Base-by-base conservation (phyloP, 1,140 invertebrate genomes). In the Lamellibrachia luymesi region DNA sequence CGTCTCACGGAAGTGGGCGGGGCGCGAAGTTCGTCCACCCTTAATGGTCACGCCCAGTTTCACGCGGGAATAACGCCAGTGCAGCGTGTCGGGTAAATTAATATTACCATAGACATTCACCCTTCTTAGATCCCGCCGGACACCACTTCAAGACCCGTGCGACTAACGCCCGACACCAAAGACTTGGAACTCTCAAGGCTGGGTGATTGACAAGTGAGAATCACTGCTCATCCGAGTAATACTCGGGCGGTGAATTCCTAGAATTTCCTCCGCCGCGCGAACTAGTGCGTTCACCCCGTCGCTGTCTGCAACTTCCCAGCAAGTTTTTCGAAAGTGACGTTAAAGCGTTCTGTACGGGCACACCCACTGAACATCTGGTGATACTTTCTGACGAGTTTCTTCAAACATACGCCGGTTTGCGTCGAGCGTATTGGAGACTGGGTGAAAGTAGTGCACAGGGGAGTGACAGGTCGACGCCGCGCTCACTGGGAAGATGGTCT, bases 401-500 rank as follows among this genome's bases (percentile, higher is more conserved):
- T 22, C 0, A 4, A 22, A 80, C 64, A 22, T 4, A 80, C 7
- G 7, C 64, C 25, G 64, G 64, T 80, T 80, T 4, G 64, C 64
- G 64, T 80, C 64, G 64, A 4, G 64, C 64, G 4, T 4, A 22
- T 8, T 80, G 64, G 64, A 10, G 64, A 10, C 64, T 80, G 64
- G 52, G 64, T 22, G 64, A 80, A 80, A 80, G 64, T 80, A 80
- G 64, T 80, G 64, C 64, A 2, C 13, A 22, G 64, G 64, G 64
- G 64, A 80, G 64, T 80, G 64, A 80, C 64, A 80, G 64, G 64
- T 80, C 64, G 64, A 80, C 6, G 64, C 64, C 13, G 64, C 64
- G 64, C 64, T 80, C 64, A 80, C 64, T 80, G 64, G 64, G 64
- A 80, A 80, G 64, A 80, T 80, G 64, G 64, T 80, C 64, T 80